These are phyloP conservation scores for Eupithecia inturbata DNA, from an alignment of 2,888 invertebrate species.

Conservation along the genomic window DNA sequence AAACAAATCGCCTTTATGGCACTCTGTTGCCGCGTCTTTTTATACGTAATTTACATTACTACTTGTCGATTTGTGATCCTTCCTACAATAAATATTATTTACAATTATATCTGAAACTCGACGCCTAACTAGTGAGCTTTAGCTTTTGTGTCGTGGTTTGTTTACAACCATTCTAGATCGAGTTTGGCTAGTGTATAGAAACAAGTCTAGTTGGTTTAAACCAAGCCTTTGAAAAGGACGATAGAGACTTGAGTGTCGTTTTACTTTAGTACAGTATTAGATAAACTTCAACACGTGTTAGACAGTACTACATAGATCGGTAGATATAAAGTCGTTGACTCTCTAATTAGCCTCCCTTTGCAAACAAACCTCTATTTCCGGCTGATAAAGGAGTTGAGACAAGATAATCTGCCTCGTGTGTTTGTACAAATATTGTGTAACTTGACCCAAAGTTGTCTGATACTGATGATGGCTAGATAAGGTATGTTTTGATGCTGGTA, in stretches of 20 bases:
- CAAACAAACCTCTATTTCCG: slow-evolving; percentile 45
- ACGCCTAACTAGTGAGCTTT: no score
- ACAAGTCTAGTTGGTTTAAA: no score
- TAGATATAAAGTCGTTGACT: slow-evolving; percentile 40
- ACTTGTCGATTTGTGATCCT: no score
- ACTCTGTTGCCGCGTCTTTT: no score
- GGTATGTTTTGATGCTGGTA: background rate
- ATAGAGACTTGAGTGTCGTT: background rate
- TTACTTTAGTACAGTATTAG: background rate
- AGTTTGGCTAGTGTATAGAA: no score
- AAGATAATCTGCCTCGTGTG: slow-evolving; percentile 39
- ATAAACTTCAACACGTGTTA: background rate
- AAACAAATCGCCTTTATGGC: no score
- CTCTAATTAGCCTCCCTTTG: slow-evolving; percentile 45
- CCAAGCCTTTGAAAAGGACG: background rate
- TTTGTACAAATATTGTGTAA: slow-evolving; percentile 41
- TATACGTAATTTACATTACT: no score
- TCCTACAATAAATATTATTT: no score
- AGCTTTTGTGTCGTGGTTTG: no score
- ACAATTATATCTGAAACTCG: no score
- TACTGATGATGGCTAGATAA: slow-evolving; percentile 17
- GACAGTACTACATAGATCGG: background rate
- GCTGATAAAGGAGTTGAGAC: slow-evolving; percentile 34
- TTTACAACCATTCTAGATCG: no score
- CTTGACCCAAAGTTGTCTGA: slow-evolving; percentile 32